Percentiles rank a stretch among this genome's conserved stretches.
These are phyloP conservation scores for Labia minor DNA, from an alignment of 2,888 invertebrate species.

Conservation along the genomic window DNA sequence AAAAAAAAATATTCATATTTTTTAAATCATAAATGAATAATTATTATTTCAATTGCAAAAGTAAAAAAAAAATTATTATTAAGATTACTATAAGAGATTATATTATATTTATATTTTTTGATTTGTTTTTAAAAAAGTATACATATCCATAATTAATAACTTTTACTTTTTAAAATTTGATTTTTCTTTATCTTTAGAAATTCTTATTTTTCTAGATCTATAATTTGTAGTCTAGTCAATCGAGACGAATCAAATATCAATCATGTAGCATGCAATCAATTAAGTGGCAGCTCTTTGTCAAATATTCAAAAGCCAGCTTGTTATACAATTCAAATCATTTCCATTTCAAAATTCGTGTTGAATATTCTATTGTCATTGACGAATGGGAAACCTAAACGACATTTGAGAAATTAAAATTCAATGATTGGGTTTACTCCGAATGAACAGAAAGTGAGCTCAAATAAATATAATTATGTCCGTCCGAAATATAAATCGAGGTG, in stretches of 20 bases:
- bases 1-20: too few species aligned
- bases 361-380: slow-evolving; percentile 13
- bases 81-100: too few species aligned
- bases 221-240: too few species aligned
- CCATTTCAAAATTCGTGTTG: not conserved
- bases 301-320: not conserved
- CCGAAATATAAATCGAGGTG: not conserved
- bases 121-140: too few species aligned
- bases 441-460: not conserved
- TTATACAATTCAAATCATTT: not conserved
- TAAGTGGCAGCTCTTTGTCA: not conserved
- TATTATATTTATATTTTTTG: too few species aligned
- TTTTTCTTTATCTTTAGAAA: not conserved
- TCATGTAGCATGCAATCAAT: not conserved
- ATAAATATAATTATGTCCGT: slow-evolving; percentile 7
- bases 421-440: not conserved
- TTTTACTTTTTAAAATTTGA: slow-evolving; percentile 81
- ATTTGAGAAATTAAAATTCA: not conserved
- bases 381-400: not conserved
- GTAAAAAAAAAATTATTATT: too few species aligned
- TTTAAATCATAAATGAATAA: too few species aligned
- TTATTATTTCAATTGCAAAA: too few species aligned
- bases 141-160: too few species aligned
- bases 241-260: not conserved
- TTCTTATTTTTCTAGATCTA: too few species aligned